Conservation (phyloP, 2,888 invertebrate genomes). For the Harpalus rufipes region DNA sequence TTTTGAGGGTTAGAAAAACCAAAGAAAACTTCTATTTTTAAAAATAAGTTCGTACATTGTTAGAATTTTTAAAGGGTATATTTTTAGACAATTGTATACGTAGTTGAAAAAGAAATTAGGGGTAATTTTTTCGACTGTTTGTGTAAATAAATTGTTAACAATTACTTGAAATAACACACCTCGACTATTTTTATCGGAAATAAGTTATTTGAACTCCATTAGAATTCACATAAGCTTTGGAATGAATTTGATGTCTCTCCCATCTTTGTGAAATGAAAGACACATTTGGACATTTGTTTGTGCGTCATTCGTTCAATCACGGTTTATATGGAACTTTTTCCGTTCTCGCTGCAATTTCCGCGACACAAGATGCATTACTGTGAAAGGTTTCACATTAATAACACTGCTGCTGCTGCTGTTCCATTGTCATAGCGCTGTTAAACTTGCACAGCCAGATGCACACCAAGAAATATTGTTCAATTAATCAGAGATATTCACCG, state of each 20-base stretch:
- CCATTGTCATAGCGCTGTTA: constrained; percentile 35
- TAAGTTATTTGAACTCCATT: no score
- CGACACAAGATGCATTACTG: constrained; percentile 63
- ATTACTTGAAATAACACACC: no score
- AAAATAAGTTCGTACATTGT: neutral
- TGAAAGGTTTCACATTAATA: constrained; percentile 67
- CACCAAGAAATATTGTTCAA: constrained; percentile 6
- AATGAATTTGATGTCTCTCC: neutral
- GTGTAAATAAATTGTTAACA: no score
- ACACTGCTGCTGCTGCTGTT: constrained; percentile 13
- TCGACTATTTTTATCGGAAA: no score
- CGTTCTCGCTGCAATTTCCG: constrained; percentile 22
- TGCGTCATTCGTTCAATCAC: constrained; percentile 24
- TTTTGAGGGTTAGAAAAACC: neutral
- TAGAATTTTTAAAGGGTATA: neutral
- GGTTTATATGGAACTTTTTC: constrained; percentile 39
- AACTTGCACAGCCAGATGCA: constrained; percentile 3
- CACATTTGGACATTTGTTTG: neutral
- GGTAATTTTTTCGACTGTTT: no score
- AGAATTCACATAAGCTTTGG: no score
- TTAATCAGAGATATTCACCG: neutral
- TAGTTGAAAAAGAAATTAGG: no score
- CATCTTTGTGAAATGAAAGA: neutral
- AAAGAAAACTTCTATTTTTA: neutral
- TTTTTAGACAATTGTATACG: no score